Evolutionary conservation across 1,140 invertebrate species (phyloP).

Genomic region (Plutomurus gul): DNA sequence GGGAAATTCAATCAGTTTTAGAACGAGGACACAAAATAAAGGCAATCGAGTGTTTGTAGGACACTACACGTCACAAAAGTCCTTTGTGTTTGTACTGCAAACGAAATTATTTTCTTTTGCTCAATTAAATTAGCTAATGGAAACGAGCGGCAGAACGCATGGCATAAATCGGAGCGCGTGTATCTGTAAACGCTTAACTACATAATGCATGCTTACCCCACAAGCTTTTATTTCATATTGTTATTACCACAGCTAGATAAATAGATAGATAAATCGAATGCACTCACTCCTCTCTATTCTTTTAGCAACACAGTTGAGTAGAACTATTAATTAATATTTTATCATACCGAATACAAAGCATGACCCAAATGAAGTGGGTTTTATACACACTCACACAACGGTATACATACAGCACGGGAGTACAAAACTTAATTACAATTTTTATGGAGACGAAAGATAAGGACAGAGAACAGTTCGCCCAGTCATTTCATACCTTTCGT

Average conservation of each 20-base stretch:
- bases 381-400: too few species aligned
- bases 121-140: background rate
- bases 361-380: too few species aligned
- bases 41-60: background rate
- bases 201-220: background rate
- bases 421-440: conserved; percentile 28
- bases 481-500: background rate
- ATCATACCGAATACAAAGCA: too few species aligned
- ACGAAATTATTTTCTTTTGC: background rate
- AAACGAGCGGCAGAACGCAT: background rate
- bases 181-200: background rate
- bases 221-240: background rate
- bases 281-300: background rate
- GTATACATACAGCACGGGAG: background rate
- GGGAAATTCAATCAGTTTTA: too few species aligned
- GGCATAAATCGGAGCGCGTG: background rate
- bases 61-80: too few species aligned
- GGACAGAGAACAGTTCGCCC: background rate
- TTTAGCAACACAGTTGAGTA: background rate
- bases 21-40: background rate
- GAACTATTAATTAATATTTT: too few species aligned
- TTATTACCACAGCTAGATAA: background rate
- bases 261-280: conserved; percentile 8
- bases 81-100: background rate
- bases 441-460: background rate